Percentiles rank a stretch among this genome's conserved stretches.
These are phyloP conservation scores for Drosophila bocki DNA, from an alignment of 1,140 invertebrate species.

Conservation along the genomic window DNA sequence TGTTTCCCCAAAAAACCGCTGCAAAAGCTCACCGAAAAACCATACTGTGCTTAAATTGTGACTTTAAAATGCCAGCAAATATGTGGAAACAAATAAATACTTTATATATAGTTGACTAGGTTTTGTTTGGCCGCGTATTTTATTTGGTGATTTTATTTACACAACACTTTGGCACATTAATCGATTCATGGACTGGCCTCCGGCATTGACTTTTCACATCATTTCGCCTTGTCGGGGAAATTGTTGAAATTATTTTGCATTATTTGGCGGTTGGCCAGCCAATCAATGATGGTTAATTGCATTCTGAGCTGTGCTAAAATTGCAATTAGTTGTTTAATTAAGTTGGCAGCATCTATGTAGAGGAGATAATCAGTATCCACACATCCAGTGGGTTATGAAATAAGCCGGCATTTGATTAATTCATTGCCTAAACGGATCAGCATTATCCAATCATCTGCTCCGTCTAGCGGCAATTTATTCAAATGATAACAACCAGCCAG, in stretches of 20 bases:
- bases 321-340: conserved; percentile 75
- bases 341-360: conserved; percentile 17
- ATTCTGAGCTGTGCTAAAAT: conserved; percentile 56
- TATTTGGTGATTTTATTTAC: conserved; percentile 59
- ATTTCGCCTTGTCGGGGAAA: conserved; percentile 49
- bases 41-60: conserved; percentile 26
- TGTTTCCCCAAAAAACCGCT: conserved; percentile 29
- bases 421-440: conserved; percentile 47
- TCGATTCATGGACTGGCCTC: conserved; percentile 66
- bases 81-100: conserved; percentile 22
- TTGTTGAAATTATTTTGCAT: conserved; percentile 53
- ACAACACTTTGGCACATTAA: conserved; percentile 72
- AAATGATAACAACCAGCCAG: conserved; percentile 46
- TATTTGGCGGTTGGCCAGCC: conserved; percentile 42
- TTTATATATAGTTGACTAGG: background rate
- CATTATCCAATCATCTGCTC: conserved; percentile 64
- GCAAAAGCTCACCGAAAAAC: conserved; percentile 13
- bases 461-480: conserved; percentile 66
- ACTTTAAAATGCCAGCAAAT: conserved; percentile 36
- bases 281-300: conserved; percentile 58
- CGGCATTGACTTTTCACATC: conserved; percentile 63
- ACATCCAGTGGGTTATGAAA: conserved; percentile 22
- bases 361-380: background rate
- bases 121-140: background rate
- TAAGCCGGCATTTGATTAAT: conserved; percentile 32